A percentile compares a stretch with the other conserved stretches of the same genome.
These are phyloP conservation scores for Clarias laeviceps DNA, from an alignment of 2,797 vertebrate species.

Conservation along the genomic window DNA sequence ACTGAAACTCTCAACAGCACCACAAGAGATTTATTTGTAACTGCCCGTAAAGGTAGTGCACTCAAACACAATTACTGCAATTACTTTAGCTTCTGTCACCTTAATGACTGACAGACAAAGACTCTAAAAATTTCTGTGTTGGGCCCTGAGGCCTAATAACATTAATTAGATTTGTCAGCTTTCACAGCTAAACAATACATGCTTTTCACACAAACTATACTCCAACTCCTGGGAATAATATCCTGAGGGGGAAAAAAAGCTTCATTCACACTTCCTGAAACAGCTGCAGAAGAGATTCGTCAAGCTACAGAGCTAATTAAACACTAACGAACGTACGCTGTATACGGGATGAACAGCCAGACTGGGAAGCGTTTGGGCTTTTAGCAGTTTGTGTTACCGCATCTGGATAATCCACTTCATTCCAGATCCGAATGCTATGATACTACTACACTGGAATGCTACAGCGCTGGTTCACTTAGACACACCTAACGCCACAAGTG, in stretches of 20 bases:
- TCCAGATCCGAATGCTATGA: conserved; percentile 56
- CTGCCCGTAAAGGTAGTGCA: not conserved
- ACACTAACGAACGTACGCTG: not conserved
- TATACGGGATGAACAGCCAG: not conserved
- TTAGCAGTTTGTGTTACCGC: conserved; percentile 11
- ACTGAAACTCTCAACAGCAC: not conserved
- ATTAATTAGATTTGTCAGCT: not conserved
- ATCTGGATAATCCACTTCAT: conserved; percentile 50
- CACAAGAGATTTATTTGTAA: not conserved
- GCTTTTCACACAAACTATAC: not conserved
- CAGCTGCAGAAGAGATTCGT: not conserved
- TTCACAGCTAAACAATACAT: not conserved
- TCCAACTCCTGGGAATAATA: conserved; percentile 8
- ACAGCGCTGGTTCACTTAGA: conserved; percentile 6
- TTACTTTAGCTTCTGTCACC: not conserved
- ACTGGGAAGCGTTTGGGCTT: not conserved
- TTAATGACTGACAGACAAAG: not conserved
- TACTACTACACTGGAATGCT: conserved; percentile 53
- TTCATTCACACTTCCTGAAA: not conserved
- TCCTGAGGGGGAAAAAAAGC: not conserved
- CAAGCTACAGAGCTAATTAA: not conserved
- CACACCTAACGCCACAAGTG: not conserved
- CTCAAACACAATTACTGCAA: not conserved
- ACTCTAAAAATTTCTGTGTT: not conserved
- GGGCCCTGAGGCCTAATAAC: not conserved